phyloP scores from a whole-genome alignment of 2,797 vertebrate genomes.

The Dendrocincla tyrannina region DNA sequence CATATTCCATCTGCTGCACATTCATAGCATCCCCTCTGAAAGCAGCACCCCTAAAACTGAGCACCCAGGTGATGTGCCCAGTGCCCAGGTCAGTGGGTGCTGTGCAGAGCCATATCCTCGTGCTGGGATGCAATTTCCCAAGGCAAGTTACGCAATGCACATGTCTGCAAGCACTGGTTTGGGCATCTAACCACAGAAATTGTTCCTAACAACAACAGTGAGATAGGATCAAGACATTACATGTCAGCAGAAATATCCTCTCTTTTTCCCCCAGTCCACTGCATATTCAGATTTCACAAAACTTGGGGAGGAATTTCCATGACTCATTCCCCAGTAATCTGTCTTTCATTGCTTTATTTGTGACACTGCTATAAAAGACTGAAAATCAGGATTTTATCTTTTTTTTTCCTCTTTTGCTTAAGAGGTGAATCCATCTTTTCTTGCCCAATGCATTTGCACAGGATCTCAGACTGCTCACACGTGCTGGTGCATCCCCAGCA shows the following conservation, averaged over 20 bases:
- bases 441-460: not conserved
- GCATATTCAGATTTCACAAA: constrained; percentile 54
- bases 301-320: constrained; percentile 52
- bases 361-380: not conserved
- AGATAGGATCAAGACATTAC: constrained; percentile 49
- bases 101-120: not conserved
- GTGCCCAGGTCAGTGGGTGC: not conserved
- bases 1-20: not conserved
- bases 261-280: not conserved
- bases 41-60: no score
- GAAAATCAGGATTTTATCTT: not conserved
- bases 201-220: not conserved
- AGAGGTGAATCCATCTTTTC: constrained; percentile 2
- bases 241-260: constrained; percentile 52
- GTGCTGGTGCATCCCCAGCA: not conserved
- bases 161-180: not conserved
- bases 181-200: constrained; percentile 43
- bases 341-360: constrained; percentile 51
- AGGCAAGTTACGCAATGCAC: not conserved
- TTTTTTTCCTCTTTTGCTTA: not conserved
- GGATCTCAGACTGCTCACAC: not conserved
- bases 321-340: constrained; percentile 44
- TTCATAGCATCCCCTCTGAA: not conserved
- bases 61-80: not conserved
- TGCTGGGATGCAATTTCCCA: not conserved